phyloP scores from a whole-genome alignment of 2,797 vertebrate genomes.

The Crossoptilon crossoptilon region DNA sequence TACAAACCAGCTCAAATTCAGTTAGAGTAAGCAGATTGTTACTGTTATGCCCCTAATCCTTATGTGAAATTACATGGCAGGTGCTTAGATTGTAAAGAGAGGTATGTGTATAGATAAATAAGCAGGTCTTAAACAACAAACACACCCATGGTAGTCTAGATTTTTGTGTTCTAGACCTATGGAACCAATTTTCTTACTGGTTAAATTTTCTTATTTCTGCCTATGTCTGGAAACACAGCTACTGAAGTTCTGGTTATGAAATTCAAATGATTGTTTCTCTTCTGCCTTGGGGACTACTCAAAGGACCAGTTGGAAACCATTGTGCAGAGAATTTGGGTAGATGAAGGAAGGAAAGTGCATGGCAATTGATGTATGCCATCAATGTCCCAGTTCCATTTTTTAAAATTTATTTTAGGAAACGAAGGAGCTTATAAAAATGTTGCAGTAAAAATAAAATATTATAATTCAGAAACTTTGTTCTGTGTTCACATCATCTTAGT shows the following conservation, averaged over 20 bases:
- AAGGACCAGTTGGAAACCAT: neutral
- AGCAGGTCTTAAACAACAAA: neutral
- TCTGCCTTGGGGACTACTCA: neutral
- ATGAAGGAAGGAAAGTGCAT: neutral
- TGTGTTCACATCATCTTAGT: neutral
- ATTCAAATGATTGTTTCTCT: neutral
- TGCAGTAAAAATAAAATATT: neutral
- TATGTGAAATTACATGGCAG: neutral
- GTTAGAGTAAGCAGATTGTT: neutral
- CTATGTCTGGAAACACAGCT: neutral
- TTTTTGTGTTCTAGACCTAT: neutral
- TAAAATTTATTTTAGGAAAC: neutral
- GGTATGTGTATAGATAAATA: neutral
- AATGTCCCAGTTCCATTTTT: neutral
- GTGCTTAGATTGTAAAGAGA: neutral
- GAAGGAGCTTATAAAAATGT: neutral
- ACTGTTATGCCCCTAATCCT: neutral
- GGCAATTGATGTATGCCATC: neutral
- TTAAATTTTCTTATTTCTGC: neutral
- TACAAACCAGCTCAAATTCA: neutral
- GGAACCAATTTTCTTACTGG: neutral
- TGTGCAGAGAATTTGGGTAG: neutral
- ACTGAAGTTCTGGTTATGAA: neutral
- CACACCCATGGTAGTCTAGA: neutral
- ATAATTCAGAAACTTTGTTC: neutral